Evolutionary conservation across 92 coral and sea anemone genomes (phyloP).

Genomic region (Epizoanthus fatuus): DNA sequence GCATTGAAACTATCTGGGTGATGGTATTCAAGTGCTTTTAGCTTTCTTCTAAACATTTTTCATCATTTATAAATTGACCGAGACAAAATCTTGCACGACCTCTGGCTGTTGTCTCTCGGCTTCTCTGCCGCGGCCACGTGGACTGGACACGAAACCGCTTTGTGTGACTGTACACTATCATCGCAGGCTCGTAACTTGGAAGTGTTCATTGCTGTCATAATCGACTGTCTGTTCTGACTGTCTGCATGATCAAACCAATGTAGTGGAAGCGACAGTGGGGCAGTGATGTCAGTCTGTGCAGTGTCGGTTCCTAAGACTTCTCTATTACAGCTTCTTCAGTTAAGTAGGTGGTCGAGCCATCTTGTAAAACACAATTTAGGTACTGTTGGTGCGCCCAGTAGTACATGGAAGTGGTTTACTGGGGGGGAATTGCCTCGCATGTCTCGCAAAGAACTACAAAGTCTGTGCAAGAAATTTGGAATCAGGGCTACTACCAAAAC

Average conservation of each 20-base stretch:
- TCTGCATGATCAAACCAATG: neutral
- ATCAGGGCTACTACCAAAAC: slow-evolving; percentile 87
- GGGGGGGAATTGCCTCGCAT: slow-evolving; percentile 61
- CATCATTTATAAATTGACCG: neutral
- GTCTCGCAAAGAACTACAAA: slow-evolving; percentile 86
- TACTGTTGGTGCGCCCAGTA: neutral
- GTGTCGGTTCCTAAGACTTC: neutral
- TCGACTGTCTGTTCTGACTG: neutral
- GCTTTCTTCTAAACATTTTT: slow-evolving; percentile 86
- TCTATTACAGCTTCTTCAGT: neutral
- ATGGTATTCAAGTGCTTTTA: slow-evolving; percentile 93
- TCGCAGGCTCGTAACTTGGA: neutral
- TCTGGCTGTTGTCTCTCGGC: too few relatives aligned
- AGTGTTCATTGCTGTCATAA: neutral
- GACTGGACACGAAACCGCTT: slow-evolving; percentile 6
- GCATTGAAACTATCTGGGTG: slow-evolving; percentile 84
- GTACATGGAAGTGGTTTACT: slow-evolving; percentile 72
- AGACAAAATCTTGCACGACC: too few relatives aligned
- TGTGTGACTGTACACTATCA: neutral
- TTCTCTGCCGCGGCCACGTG: slow-evolving; percentile 17
- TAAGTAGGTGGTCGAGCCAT: neutral
- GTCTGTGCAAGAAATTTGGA: slow-evolving; percentile 81
- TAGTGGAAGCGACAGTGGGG: too few relatives aligned
- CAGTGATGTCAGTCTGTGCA: neutral
- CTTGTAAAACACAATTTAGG: neutral